A percentile compares a stretch with the other conserved stretches of the same genome.
Conservation (phyloP, 2,797 vertebrate species). For the Lepus oiostolus region DNA sequence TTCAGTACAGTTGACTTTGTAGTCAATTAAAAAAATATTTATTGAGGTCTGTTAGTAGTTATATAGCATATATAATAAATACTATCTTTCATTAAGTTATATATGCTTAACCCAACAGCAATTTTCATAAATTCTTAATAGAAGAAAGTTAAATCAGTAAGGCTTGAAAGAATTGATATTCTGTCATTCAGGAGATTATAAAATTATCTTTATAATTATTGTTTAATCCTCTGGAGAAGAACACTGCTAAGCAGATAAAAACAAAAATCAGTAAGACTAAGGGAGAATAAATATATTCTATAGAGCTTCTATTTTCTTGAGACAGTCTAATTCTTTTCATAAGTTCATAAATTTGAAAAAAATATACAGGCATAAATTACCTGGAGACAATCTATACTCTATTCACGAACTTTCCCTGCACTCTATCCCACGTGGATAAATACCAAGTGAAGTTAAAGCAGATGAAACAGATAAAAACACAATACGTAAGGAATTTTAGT, state of each 20-base stretch:
- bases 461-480: neutral
- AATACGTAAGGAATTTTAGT: slow-evolving; percentile 40
- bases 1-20: slow-evolving; percentile 35
- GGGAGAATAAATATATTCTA: slow-evolving; percentile 5
- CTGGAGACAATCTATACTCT: slow-evolving; percentile 5
- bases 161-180: slow-evolving; percentile 1
- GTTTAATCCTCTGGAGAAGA: slow-evolving; percentile 57
- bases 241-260: slow-evolving; percentile 31
- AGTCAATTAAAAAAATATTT: slow-evolving; percentile 44
- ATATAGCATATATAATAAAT: neutral
- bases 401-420: slow-evolving; percentile 49
- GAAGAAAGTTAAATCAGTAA: slow-evolving; percentile 51
- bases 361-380: neutral
- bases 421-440: neutral
- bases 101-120: slow-evolving; percentile 31
- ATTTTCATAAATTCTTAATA: slow-evolving; percentile 43
- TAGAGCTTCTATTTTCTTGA: slow-evolving; percentile 20
- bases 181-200: neutral
- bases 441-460: slow-evolving; percentile 19
- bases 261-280: slow-evolving; percentile 15
- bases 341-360: slow-evolving; percentile 44
- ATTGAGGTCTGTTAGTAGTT: neutral
- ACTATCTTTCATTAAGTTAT: slow-evolving; percentile 43
- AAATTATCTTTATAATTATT: slow-evolving; percentile 27
- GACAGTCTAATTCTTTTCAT: slow-evolving; percentile 2